Base-by-base conservation (phyloP, 2,113 vertebrate genomes). In the Petaurus breviceps region DNA sequence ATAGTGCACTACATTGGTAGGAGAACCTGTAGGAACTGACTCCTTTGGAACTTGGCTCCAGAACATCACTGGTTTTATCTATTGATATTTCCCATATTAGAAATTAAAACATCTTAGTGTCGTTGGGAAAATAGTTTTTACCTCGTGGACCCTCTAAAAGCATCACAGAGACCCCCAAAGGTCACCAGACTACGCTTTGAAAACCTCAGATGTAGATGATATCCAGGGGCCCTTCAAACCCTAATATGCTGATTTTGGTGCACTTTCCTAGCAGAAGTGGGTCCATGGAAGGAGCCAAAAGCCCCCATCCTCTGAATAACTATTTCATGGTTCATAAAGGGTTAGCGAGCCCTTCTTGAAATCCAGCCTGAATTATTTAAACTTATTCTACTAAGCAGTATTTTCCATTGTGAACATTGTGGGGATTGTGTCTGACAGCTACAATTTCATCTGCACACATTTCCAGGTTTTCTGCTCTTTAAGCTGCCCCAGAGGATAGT, bases 401-500 rank as follows among this genome's bases (percentile, higher is more conserved):
- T 97, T 97, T 97, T 98, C 96, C 96, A 77, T 90, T 93, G 97
- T 97, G 96, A 97, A 37, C 95, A 96, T 90, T 93, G 90, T 77
- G 16, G 55, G 93, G 55, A 96, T 97, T 91, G 89, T 95, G 95
- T 97, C 94, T 93, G 47, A 97, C 97, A 96, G 47, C 97, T 97
- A 97, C 97, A 94, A 96, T 94, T 97, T 97, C 98, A 94, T 98
- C 94, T 77, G 51, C 51, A 53, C 37, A 97, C 93, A 93, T 84
- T 94, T 97, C 96, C 96, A 97, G 90, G 90, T 97, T 97, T 98
- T 98, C 96, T 97, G 96, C 97, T 97, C 94, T 77, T n/a, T 95
- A 96, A 98, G 97, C 95, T 94, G 61, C 97, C 98, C 97, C 96
- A 89, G 97, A 98, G 98, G 98, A 98, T 96, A 98, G 96, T 95